A percentile compares a stretch with the other conserved stretches of the same genome.
These are phyloP conservation scores for Eciton burchellii DNA, from an alignment of 1,140 invertebrate species.

Conservation along the genomic window DNA sequence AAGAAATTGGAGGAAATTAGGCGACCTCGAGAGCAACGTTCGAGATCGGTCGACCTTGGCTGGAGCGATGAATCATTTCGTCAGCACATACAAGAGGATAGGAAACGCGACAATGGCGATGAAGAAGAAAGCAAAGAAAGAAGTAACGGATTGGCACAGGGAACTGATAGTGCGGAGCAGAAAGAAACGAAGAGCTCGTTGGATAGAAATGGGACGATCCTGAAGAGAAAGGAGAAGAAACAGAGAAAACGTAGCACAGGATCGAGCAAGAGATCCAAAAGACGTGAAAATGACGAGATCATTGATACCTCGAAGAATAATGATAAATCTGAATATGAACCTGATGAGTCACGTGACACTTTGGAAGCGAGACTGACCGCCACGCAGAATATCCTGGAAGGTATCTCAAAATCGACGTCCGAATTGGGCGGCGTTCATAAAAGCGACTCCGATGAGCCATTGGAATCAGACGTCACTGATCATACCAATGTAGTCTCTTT, in stretches of 20 bases:
- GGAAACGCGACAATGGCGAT: not conserved
- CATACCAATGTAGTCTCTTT: slow-evolving; percentile 71
- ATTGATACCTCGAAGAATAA: slow-evolving; percentile 5
- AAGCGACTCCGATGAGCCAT: slow-evolving; percentile 6
- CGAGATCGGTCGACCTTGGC: slow-evolving; percentile 11
- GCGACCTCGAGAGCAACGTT: not conserved
- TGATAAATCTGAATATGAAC: slow-evolving; percentile 7
- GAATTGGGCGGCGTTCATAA: slow-evolving; percentile 54
- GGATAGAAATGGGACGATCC: not conserved
- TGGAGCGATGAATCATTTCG: slow-evolving; percentile 42
- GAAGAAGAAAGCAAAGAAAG: not conserved
- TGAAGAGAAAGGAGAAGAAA: not conserved
- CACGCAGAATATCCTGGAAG: slow-evolving; percentile 77
- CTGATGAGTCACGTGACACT: slow-evolving; percentile 16
- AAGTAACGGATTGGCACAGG: not conserved
- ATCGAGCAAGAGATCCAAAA: slow-evolving; percentile 32
- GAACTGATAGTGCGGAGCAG: not conserved
- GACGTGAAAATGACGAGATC: not conserved
- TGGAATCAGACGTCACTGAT: slow-evolving; percentile 31
- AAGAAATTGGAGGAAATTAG: slow-evolving; percentile 76
- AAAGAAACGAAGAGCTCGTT: not conserved
- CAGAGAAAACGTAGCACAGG: not conserved
- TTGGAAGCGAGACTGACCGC: slow-evolving; percentile 75
- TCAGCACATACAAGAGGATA: not conserved
- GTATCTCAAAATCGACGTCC: slow-evolving; percentile 65